Evolutionary conservation across 2,797 vertebrate species (phyloP), one percentile per base, ranked within the genome.

Genomic region (Scolopax bukidnonensis): DNA sequence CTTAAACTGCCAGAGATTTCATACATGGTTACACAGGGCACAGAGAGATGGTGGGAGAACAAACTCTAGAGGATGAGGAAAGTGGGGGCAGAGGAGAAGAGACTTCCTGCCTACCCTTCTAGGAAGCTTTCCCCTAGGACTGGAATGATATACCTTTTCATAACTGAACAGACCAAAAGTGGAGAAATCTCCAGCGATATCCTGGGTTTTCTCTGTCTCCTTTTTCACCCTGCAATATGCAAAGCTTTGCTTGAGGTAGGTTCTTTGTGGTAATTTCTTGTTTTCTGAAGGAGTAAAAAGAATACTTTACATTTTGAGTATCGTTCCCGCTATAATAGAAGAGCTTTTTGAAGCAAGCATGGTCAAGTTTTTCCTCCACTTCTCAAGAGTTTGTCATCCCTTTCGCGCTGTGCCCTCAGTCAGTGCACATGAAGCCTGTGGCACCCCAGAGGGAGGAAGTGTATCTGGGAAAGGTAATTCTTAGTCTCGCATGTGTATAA

Each of bases 391-490:
- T 36, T 83, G 16, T 75, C 40, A 41, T 59, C 50, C 10, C 27
- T 85, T 75, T 18, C 16, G 14, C 12, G 16, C 17, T 27, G 17
- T 75, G 41, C 83, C 16, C 12, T 73, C 36, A 47, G 33, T 13
- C 18, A 6, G 14, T 53, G 16, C 48, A 70, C 4, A 7, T 4
- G n/a, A 59, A 92, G 74, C 40, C 8, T 77, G 57, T 88, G 48
- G 43, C 43, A 93, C 77, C 50, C 43, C 54, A 40, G 80, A 89
- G 61, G 20, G 61, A 90, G 33, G 61, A 84, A 13, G 40, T 64
- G 91, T 90, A 30, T 17, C 90, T 43, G 67, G 48, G 67, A 87
- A 86, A 91, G 88, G 61, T 61, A 93, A 94, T 90, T 73, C 50
- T 36, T 91, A 45, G 25, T 67, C 56, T 92, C 71, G 30, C 2